Base-by-base conservation (phyloP, 2,113 vertebrate species). In the Colius striatus region DNA sequence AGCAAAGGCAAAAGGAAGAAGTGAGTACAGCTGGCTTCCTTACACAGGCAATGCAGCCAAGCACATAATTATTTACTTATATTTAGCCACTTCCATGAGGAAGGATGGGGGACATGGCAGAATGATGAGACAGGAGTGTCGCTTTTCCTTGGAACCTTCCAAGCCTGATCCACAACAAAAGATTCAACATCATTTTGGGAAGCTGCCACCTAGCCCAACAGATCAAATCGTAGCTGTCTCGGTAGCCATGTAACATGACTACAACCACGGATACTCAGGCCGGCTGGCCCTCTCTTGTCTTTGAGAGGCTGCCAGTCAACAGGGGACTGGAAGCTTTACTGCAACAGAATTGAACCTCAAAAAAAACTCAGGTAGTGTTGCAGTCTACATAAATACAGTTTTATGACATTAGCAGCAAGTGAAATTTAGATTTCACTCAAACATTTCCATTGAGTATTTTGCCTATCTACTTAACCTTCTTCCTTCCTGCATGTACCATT, bases 401-500 rank as follows among this genome's bases (percentile, higher is more conserved):
- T 53, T 48, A 58, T 66, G 72, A 50, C 32, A 73, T 66, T 73
- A 84, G 87, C 1, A 2, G 71, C 48, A 86, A 95, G 53, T 48
- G 68, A 92, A 92, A 90, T 79, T 47, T 61, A 75, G 86, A 89
- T 9, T 30, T 82, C 87, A 90, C 58, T 50, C 78, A 60, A 75
- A 72, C 2, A 68, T 87, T 89, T 96, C 86, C 86, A 82, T 27
- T 82, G 70, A 94, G 34, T 65, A 72, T 86, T 96, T 89, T 87
- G 88, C 54, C 70, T 92, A 25, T 67, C 71, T 90, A 61, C 60
- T 58, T 80, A 81, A 87, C 30, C 51, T 58, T 89, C 86, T 95
- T 96, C 93, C 93, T 96, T 95, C 94, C 93, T 78, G 73, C 7
- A 16, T 45, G 16, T 79, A 80, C 41, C 41, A 87, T 82, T 96